A percentile compares a stretch with the other conserved stretches of the same genome.
Conservation (phyloP, 2,113 vertebrate species). For the Periophthalmus modestus region DNA sequence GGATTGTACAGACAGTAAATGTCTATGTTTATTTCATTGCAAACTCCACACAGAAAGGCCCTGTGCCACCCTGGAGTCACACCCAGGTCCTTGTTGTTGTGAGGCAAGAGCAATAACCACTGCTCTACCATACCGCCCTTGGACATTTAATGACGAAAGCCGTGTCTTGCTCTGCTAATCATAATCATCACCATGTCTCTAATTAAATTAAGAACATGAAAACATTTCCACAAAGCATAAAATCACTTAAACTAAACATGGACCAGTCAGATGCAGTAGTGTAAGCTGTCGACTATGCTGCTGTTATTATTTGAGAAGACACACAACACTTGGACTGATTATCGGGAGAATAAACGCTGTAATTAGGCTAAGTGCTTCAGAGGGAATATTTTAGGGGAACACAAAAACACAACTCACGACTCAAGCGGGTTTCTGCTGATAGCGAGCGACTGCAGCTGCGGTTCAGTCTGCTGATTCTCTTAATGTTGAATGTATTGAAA, state of each 20-base stretch:
- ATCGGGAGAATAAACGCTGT: slow-evolving; percentile 72
- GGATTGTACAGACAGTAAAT: too few species aligned
- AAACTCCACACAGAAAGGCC: too few species aligned
- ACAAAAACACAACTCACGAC: slow-evolving; percentile 38
- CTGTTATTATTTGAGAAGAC: slow-evolving; percentile 69
- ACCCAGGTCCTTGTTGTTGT: too few species aligned
- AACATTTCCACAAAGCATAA: slow-evolving; percentile 26
- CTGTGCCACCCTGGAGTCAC: too few species aligned
- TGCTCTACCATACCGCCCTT: not conserved
- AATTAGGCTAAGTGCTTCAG: slow-evolving; percentile 76
- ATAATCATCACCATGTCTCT: slow-evolving; percentile 41
- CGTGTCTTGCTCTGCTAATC: slow-evolving; percentile 20
- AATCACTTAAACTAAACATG: slow-evolving; percentile 27
- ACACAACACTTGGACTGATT: slow-evolving; percentile 76
- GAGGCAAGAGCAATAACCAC: too few species aligned
- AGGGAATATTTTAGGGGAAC: slow-evolving; percentile 65
- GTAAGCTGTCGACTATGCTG: slow-evolving; percentile 55
- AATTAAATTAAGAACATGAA: slow-evolving; percentile 55
- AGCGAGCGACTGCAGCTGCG: slow-evolving; percentile 9
- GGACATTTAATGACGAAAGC: slow-evolving; percentile 48
- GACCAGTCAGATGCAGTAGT: slow-evolving; percentile 57
- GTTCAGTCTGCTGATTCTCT: slow-evolving; percentile 15
- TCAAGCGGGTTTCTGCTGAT: slow-evolving; percentile 30
- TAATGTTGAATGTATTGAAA: slow-evolving; percentile 33
- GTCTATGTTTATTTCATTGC: too few species aligned